Conservation (phyloP, 1,140 invertebrate species). For the Homalodisca vitripennis region DNA sequence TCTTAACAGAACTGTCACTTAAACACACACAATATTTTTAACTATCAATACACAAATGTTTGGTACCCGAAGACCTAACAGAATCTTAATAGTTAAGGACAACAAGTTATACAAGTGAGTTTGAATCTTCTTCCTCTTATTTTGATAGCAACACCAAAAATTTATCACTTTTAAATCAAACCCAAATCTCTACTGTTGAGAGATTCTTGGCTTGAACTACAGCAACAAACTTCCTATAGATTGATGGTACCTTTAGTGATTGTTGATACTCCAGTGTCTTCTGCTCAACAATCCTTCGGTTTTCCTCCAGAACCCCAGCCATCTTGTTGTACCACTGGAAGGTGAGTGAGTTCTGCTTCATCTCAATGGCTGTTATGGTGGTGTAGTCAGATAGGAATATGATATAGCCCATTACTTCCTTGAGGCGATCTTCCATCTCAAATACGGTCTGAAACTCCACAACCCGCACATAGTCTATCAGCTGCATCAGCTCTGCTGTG, state of each 20-base stretch:
- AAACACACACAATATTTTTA: too few relatives aligned
- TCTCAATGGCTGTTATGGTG: conserved; percentile 73
- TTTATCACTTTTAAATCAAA: too few relatives aligned
- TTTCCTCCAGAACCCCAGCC: conserved; percentile 77
- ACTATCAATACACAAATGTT: too few relatives aligned
- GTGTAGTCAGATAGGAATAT: conserved; percentile 79
- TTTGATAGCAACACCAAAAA: too few relatives aligned
- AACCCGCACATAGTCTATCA: conserved; percentile 74
- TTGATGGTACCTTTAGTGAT: conserved; percentile 65
- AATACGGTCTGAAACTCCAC: conserved; percentile 68
- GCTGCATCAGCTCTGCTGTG: conserved; percentile 80
- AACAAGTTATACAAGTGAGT: too few relatives aligned
- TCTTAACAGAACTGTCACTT: too few relatives aligned
- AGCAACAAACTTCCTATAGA: too few relatives aligned
- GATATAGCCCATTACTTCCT: conserved; percentile 57
- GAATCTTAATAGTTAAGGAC: too few relatives aligned
- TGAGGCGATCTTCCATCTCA: conserved; percentile 73
- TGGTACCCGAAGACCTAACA: too few relatives aligned
- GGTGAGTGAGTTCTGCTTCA: conserved; percentile 81
- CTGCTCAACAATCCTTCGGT: conserved; percentile 71
- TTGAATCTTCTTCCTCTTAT: too few relatives aligned
- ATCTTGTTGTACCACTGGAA: conserved; percentile 82
- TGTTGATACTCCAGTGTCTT: conserved; percentile 89
- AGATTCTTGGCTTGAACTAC: too few relatives aligned
- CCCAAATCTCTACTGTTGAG: too few relatives aligned